Base-by-base conservation (phyloP, 2,113 vertebrate genomes). In the Petrocephalus zakoni region DNA sequence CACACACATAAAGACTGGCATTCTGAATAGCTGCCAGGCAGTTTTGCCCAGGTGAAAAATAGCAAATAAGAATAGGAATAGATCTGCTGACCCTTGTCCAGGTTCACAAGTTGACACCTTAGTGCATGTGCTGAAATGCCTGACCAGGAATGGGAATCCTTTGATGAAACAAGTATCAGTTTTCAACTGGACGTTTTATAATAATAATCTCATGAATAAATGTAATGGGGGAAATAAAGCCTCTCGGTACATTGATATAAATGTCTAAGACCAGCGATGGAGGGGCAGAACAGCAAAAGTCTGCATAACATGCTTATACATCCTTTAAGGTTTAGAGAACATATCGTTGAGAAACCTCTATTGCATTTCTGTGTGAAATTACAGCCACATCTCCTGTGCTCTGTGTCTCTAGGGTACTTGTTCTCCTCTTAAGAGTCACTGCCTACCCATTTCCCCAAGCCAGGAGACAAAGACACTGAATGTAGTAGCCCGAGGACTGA, bases 1-100 rank as follows among this genome's bases (percentile, higher is more conserved):
- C 37, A 81, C 90, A 92, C 92, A 92, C 90, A 88, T 90, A 85
- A 88, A 90, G n/a, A 64, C 61, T 58, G 29, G 64, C 51, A 85
- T 75, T 86, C 47, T 55, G 84, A 89, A 53, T 17, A 55, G 88
- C 88, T 89, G 68, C 82, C 88, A 89, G 82, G 88, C 88, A 75
- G 37, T 11, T 56, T 72, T 21, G 88, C 49, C 64, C 88, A 81
- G 88, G 84, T 89, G 84, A 89, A 86, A 81, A 84, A 34, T 47
- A 46, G 61, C 83, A 86, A 87, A 86, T 89, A 86, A 89, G 49
- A 53, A 51, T 25, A 88, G 47, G n/a, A 86, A 85, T 68, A 75
- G 46, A 19, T 22, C 34, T 55, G 72, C 51, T 82, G 49, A 78
- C 87, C 87, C 72, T 53, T 0, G n/a, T 56, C 68, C 68, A 42